Evolutionary conservation across 1,140 invertebrate genomes (phyloP).

Genomic region (Ctenoplectra terminalis): DNA sequence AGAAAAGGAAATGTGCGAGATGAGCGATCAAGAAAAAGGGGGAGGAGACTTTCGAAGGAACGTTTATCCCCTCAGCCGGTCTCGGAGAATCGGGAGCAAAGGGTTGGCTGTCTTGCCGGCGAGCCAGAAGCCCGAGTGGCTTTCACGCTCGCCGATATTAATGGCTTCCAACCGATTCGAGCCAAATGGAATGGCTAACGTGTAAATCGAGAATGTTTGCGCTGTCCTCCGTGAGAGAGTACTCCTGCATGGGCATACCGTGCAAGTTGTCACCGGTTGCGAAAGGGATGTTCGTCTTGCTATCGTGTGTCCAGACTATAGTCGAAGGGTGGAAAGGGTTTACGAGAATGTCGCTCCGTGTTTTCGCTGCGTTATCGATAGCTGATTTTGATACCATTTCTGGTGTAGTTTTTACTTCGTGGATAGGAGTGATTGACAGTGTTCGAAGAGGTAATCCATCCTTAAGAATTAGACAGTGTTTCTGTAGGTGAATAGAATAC

Average conservation of each 20-base stretch:
- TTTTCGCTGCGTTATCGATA: not conserved
- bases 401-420: too few relatives aligned
- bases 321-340: not conserved
- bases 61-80: conserved; percentile 41
- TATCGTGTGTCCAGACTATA: not conserved
- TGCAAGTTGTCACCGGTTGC: conserved; percentile 45
- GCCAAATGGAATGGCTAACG: conserved; percentile 75
- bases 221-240: conserved; percentile 54
- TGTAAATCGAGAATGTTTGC: conserved; percentile 76
- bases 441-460: too few relatives aligned
- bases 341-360: not conserved
- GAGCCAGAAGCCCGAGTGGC: conserved; percentile 63
- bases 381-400: not conserved
- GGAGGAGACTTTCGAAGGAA: not conserved
- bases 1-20: not conserved
- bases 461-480: too few relatives aligned
- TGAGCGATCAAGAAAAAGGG: not conserved
- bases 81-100: conserved; percentile 55
- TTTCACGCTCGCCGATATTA: conserved; percentile 70
- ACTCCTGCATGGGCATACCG: conserved; percentile 42
- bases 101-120: conserved; percentile 66
- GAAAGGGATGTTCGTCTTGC: conserved; percentile 43
- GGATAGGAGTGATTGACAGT: too few relatives aligned
- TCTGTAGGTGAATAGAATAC: too few relatives aligned
- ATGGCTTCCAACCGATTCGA: conserved; percentile 71